phyloP scores from a whole-genome alignment of 2,888 invertebrate species.

The Chymomyza procnemis region DNA sequence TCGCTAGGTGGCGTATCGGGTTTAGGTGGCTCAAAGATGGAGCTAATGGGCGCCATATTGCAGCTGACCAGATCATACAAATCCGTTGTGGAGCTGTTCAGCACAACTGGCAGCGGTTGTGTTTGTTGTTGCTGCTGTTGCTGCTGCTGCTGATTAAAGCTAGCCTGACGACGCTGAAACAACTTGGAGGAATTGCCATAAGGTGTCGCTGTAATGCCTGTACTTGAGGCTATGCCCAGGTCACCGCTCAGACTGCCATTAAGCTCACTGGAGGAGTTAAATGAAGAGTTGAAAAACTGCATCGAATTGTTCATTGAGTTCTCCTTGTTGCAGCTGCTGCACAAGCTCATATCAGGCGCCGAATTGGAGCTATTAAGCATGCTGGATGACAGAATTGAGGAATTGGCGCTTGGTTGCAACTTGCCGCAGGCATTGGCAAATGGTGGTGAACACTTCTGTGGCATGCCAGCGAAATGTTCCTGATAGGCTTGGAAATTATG shows the following conservation, averaged over 20 bases:
- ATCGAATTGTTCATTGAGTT: constrained; percentile 68
- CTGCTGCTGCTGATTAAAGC: constrained; percentile 41
- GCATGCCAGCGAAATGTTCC: constrained; percentile 27
- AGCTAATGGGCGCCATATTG: constrained; percentile 55
- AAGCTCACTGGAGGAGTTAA: constrained; percentile 64
- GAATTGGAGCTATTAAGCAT: constrained; percentile 59
- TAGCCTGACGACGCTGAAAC: constrained; percentile 72
- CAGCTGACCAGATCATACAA: constrained; percentile 64
- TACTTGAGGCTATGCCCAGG: constrained; percentile 43
- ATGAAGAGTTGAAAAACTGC: constrained; percentile 60
- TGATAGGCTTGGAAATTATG: constrained; percentile 36
- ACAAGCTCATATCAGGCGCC: constrained; percentile 36
- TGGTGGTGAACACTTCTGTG: constrained; percentile 32
- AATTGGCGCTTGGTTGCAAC: constrained; percentile 35
- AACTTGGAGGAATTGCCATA: constrained; percentile 48
- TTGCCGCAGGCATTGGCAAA: constrained; percentile 1
- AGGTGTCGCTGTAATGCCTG: constrained; percentile 31
- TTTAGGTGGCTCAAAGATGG: constrained; percentile 74
- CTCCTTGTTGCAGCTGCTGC: constrained; percentile 69
- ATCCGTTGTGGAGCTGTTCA: constrained; percentile 26
- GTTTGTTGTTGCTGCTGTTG: constrained; percentile 23
- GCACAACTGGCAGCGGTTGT: background rate
- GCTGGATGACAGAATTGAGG: constrained; percentile 60
- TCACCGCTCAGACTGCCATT: constrained; percentile 60
- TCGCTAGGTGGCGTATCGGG: constrained; percentile 74